Evolutionary conservation across 2,113 vertebrate species (phyloP), one percentile per base, ranked within the genome.

Genomic region (Cnemophilus loriae): DNA sequence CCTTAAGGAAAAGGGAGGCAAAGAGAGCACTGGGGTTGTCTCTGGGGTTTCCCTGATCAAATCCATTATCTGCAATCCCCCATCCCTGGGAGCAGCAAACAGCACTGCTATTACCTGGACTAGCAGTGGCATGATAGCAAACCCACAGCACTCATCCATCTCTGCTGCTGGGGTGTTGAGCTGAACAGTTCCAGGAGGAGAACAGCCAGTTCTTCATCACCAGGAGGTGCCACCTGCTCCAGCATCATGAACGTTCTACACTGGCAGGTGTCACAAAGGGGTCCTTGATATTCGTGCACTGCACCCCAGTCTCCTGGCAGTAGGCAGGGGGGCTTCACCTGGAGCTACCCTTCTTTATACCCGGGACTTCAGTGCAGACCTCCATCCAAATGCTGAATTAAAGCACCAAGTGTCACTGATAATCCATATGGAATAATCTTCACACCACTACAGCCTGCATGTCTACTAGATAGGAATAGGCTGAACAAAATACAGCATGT

Each of bases 101-200:
- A n/a, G 28, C 41, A 47, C 32, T 53, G 67, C 39, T 4, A 0
- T 70, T 89, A 32, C 15, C 2, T 18, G 1, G 37, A 18, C 7
- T 46, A 59, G 26, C 6, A 0, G 44, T 53, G 41, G 15, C 39
- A 14, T 35, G 10, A 16, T 1, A 35, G 41, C 13, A 22, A 85
- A 37, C 39, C 33, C 1, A 0, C 35, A 73, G 55, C 14, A 3
- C 42, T 41, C 3, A 0, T 26, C 70, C 33, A 9, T 50, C 23
- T 65, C 60, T 60, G 7, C 37, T 10, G 35, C 44, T 32, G 27
- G 18, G 35, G 9, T 32, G 33, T 21, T 61, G 39, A 77, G 8
- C 28, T 37, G 28, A 69, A 6, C 1, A 8, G 9, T 27, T 93
- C 46, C 64, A 82, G 23, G 37, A 60, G 23, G 56, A 67, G 39